Evolutionary conservation across 2,888 invertebrate species (phyloP), one percentile per base, ranked within the genome.

Genomic region (Sicus ferrugineus): DNA sequence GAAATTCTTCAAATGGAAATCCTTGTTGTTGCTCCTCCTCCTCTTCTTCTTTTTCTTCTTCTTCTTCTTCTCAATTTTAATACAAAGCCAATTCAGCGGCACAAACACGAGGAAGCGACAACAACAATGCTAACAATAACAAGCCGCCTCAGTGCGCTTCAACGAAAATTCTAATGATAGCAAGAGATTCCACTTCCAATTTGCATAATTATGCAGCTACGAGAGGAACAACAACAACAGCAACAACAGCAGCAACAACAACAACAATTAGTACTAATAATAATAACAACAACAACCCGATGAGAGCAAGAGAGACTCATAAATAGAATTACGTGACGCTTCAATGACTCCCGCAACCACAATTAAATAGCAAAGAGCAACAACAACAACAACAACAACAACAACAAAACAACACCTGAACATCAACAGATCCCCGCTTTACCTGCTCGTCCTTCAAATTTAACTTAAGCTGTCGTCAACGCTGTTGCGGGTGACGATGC

Each of bases 281-380:
- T 28, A 61, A 21, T 42, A 68, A 14, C 28, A 56, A 46, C 38
- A 38, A 14, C 21, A n/a, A n/a, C n/a, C n/a, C n/a, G 23, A 30
- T 34, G 42, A 30, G 23, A 68, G 62, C 7, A 54, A 23, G 23
- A 11, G 28, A 14, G 52, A 62, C 42, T 52, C 62, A 68, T 62
- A 62, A 68, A 54, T 34, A 42, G 30, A 54, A 62, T 68, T 68
- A 38, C 58, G 21, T 19, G n/a, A 42, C 54, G 68, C 68, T 62
- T 68, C 68, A 62, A 62, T 68, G 54, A 68, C 52, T 62, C 54
- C 54, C 68, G 62, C n/a, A n/a, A 62, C 62, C 54, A 28, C 54
- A 61, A 68, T 62, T 68, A 68, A 68, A 62, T 19, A 62, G 54
- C 61, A 38, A 31, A 42, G 23, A 38, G 21, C 19, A 59, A 30